Conservation (phyloP, 2,113 vertebrate species). For the Sinocyclocheilus grahami region DNA sequence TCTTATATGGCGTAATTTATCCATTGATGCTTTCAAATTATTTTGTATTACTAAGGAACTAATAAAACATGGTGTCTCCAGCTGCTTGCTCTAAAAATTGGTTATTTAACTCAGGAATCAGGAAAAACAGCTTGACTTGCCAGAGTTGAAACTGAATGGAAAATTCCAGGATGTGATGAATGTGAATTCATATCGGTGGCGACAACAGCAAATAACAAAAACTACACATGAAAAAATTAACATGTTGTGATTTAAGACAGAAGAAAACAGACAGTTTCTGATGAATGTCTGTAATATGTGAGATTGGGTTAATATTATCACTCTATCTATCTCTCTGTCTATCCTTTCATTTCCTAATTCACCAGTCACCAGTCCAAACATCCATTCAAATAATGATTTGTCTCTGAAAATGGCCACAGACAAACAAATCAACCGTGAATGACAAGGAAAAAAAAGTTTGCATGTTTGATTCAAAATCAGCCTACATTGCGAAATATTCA, state of each 20-base stretch:
- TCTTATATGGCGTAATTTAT: neutral
- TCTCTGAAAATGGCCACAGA: neutral
- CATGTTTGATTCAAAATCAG: neutral
- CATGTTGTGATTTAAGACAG: neutral
- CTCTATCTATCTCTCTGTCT: neutral
- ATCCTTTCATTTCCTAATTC: neutral
- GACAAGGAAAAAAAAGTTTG: too few relatives aligned
- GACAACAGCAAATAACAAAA: conserved; percentile 21
- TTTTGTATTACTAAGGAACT: neutral
- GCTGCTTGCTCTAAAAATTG: neutral
- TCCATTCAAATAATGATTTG: conserved; percentile 4
- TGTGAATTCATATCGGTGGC: neutral
- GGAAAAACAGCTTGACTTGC: neutral
- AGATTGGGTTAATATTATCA: neutral
- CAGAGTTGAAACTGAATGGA: neutral
- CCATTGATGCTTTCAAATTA: too few relatives aligned
- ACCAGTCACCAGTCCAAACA: neutral
- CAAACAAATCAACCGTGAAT: neutral
- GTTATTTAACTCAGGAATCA: neutral
- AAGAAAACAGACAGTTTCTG: neutral
- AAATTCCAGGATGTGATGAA: conserved; percentile 16
- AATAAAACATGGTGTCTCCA: neutral
- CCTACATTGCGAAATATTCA: neutral
- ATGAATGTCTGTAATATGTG: conserved; percentile 5
- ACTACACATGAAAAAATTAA: conserved; percentile 11